A percentile compares a stretch with the other conserved stretches of the same genome.
Conservation (phyloP, 2,797 vertebrate genomes). For the Rhynchonycteris naso region DNA sequence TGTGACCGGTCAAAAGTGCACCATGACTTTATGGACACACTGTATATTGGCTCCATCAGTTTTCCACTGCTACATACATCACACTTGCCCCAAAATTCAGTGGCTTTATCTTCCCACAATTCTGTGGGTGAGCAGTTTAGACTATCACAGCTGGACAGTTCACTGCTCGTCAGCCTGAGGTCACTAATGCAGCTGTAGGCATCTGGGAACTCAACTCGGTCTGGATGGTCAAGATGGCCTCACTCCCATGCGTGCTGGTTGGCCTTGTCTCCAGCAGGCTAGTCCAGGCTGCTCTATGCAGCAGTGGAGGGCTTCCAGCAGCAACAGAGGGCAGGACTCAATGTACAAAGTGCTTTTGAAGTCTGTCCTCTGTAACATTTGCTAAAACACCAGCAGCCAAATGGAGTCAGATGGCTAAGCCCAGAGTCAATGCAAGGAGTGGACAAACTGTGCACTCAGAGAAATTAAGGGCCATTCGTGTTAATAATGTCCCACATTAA, state of each 20-base stretch:
- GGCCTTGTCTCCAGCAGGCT: neutral
- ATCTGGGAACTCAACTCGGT: neutral
- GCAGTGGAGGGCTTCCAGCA: neutral
- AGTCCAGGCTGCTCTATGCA: neutral
- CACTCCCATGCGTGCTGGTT: neutral
- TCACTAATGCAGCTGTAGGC: neutral
- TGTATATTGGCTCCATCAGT: neutral
- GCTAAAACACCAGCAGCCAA: neutral
- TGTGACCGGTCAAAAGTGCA: no score
- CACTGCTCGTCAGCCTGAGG: neutral
- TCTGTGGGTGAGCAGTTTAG: neutral
- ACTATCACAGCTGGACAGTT: neutral
- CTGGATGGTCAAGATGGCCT: neutral
- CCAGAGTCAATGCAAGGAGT: neutral
- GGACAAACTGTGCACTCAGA: neutral
- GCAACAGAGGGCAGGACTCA: neutral
- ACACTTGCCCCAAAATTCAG: neutral
- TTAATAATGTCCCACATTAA: neutral
- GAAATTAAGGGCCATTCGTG: neutral
- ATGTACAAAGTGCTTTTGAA: neutral
- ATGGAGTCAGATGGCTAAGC: neutral
- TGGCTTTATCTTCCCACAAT: slow-evolving; percentile 15
- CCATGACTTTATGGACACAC: no score
- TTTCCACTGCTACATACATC: neutral
- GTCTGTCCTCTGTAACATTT: neutral